Conservation (phyloP, 2,113 vertebrate species). For the Procavia capensis region DNA sequence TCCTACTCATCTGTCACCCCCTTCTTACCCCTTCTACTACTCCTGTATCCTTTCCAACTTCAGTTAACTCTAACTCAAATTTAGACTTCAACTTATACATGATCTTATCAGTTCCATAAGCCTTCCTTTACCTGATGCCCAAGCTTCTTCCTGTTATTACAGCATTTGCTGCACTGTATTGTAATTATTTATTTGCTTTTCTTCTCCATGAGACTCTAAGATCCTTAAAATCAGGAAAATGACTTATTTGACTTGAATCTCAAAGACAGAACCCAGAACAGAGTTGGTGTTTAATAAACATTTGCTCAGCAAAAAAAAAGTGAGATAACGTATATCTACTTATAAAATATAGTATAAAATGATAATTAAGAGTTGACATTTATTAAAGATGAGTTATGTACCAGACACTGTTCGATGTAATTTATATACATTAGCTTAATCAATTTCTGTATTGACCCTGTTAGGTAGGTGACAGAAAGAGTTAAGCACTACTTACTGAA, state of each 20-base stretch:
- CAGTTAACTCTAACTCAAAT: not conserved
- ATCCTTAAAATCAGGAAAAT: not conserved
- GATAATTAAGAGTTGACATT: not conserved
- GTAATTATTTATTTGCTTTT: constrained; percentile 26
- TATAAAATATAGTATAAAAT: constrained; percentile 29
- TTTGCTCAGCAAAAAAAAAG: constrained; percentile 18
- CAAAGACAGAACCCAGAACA: not conserved
- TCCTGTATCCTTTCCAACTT: not conserved
- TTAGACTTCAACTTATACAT: not conserved
- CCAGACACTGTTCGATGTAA: not conserved
- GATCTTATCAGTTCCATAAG: not conserved
- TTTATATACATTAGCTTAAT: no score
- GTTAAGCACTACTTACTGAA: no score
- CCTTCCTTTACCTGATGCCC: not conserved
- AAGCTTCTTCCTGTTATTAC: not conserved
- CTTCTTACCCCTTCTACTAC: not conserved
- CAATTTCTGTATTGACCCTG: no score
- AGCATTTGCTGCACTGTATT: not conserved
- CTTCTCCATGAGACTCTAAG: not conserved
- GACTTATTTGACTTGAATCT: not conserved
- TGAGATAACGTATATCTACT: not conserved
- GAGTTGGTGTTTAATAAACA: not conserved
- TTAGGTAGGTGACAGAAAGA: no score
- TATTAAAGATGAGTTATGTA: not conserved
- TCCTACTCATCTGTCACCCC: not conserved